Base-by-base conservation (phyloP, 2,113 vertebrate genomes). In the Lepidiolamprologus cunningtoni region DNA sequence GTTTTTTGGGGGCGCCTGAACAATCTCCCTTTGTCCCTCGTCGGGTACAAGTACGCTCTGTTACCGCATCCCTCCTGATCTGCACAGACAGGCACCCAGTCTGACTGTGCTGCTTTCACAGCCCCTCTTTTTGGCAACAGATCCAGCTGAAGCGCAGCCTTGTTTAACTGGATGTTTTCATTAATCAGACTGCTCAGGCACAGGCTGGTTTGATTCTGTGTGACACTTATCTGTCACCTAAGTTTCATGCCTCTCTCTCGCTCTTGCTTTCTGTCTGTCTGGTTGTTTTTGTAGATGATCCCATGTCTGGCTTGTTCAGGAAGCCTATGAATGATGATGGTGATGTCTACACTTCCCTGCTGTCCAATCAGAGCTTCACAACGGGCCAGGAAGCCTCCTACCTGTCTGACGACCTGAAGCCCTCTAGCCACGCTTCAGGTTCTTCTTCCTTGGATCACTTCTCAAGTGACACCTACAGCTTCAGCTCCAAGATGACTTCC, bases 261-360 rank as follows among this genome's bases (percentile, higher is more conserved):
- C 11, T n/a, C 19, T 33, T 53, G 76, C 54, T 9, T 47, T 63
- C 17, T 82, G 14, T 86, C 82, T 88, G 53, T 94, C 50, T 89
- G 42, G 95, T 23, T 91, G 89, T 94, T 78, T 92, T 82, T 95
- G 11, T 90, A 99, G 98, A 96, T 95, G 93, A 95, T 73, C 85
- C 94, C 26, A 95, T 95, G 90, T 95, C 96, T 84, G 93, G 93
- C 47, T 68, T 95, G 80, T 96, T 97, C 63, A 92, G 91, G 89
- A 94, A 97, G 84, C 93, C 96, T 4, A 95, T 97, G 1, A 97
- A 95, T 4, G 96, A 95, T 0, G 97, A 97, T 45, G 97, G 95
- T 78, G 96, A 97, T 5, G 97, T 98, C 89, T 99, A 99, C 92
- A 99, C 98, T 2, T 98, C 98, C 37, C 96, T 99, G 92, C 97